These are phyloP conservation scores for Micromys minutus DNA, from an alignment of 2,113 vertebrate genomes.

Conservation along the genomic window DNA sequence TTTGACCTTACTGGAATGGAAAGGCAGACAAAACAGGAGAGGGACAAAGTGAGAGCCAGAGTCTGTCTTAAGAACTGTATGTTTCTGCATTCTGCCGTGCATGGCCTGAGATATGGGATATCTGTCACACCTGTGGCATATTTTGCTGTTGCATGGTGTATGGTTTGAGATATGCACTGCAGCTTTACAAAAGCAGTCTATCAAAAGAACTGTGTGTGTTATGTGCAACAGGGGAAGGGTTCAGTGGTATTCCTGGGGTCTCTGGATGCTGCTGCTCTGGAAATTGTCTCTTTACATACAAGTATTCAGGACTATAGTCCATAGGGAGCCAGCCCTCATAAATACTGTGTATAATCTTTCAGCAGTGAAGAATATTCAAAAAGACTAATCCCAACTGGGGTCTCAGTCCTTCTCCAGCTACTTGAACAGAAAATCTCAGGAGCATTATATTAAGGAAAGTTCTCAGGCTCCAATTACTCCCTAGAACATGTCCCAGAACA, in stretches of 20 bases:
- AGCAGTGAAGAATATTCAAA: background rate
- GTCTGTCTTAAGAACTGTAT: background rate
- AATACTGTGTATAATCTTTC: background rate
- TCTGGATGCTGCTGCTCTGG: accelerated
- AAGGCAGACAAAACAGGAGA: accelerated
- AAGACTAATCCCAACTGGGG: too few species aligned
- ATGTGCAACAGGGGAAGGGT: background rate
- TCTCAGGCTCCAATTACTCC: background rate
- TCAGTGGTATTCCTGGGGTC: background rate
- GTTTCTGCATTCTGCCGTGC: too few species aligned
- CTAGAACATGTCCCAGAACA: background rate
- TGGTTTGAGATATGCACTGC: background rate
- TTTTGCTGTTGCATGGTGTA: background rate
- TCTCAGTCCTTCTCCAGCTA: background rate
- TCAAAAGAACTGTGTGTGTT: background rate
- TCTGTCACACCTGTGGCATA: accelerated
- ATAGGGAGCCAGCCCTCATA: accelerated
- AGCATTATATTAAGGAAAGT: background rate
- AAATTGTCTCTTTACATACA: too few species aligned
- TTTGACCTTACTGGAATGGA: background rate
- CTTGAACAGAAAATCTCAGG: background rate
- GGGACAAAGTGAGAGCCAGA: background rate
- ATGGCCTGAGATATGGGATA: too few species aligned
- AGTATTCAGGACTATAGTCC: background rate
- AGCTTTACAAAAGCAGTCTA: background rate